Percentiles rank a stretch among this genome's conserved stretches.
These are phyloP conservation scores for Theropithecus gelada DNA, from an alignment of 2,113 vertebrate genomes.

Conservation along the genomic window DNA sequence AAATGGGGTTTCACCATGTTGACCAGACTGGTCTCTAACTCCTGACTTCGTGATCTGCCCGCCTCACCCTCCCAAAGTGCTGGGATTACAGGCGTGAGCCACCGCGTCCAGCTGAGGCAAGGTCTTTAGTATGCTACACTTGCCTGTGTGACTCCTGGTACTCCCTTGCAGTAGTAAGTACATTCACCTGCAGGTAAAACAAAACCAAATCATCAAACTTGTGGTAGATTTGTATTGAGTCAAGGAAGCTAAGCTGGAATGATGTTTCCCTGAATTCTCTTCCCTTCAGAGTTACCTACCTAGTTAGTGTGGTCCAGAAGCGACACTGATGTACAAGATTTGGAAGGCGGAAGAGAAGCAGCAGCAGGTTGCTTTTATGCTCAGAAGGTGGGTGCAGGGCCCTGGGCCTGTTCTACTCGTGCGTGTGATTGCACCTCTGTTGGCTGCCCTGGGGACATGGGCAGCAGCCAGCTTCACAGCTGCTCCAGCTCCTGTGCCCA, in stretches of 20 bases:
- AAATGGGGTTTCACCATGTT: too few relatives aligned
- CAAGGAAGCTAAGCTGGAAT: background rate
- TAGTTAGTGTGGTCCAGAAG: background rate
- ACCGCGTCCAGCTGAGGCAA: accelerated
- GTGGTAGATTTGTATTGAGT: background rate
- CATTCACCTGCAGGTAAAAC: background rate
- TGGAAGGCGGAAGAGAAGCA: background rate
- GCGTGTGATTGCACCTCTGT: background rate
- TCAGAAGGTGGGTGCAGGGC: background rate
- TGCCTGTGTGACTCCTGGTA: background rate
- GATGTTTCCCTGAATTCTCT: background rate
- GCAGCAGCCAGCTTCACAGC: background rate
- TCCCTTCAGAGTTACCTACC: background rate
- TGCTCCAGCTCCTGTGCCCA: background rate
- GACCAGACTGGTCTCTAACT: too few relatives aligned
- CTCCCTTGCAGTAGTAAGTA: background rate
- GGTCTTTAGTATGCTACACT: background rate
- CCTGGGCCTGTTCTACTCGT: background rate
- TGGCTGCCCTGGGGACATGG: background rate
- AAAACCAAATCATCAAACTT: background rate
- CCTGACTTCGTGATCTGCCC: too few relatives aligned
- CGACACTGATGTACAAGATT: background rate
- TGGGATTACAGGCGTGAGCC: too few relatives aligned
- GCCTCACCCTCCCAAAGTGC: too few relatives aligned
- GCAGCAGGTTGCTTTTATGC: background rate